Evolutionary conservation across 1,140 invertebrate genomes (phyloP).

Genomic region (Brachionus paranguensis): DNA sequence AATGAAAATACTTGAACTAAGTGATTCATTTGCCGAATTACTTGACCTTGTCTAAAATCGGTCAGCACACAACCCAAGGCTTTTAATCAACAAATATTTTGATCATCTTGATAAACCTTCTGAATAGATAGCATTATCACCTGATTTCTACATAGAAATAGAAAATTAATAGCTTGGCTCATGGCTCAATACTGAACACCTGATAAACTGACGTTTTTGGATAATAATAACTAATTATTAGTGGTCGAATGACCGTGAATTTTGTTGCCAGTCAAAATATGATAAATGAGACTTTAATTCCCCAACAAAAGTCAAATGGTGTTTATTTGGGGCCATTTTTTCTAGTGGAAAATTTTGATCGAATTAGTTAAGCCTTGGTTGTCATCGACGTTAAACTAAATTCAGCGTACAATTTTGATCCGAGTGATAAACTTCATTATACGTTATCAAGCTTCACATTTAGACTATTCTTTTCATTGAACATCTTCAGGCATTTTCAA

Average conservation of each 20-base stretch:
- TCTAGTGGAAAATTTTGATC: conserved; percentile 17
- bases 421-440: not conserved
- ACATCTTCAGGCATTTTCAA: not conserved
- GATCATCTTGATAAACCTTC: not conserved
- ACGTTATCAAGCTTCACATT: not conserved
- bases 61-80: not conserved
- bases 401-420: not conserved
- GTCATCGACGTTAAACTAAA: not conserved
- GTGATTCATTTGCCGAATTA: not conserved
- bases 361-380: not conserved
- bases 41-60: not conserved
- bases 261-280: not conserved
- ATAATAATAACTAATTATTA: not conserved
- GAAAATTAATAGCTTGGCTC: not conserved
- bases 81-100: not conserved
- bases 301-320: not conserved
- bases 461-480: not conserved
- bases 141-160: not conserved
- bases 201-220: not conserved
- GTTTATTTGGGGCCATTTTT: not conserved
- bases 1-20: not conserved
- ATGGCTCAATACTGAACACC: not conserved
- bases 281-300: conserved; percentile 28
- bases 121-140: not conserved
- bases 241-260: not conserved